Conservation (phyloP, 2,797 vertebrate genomes). For the Falco peregrinus region DNA sequence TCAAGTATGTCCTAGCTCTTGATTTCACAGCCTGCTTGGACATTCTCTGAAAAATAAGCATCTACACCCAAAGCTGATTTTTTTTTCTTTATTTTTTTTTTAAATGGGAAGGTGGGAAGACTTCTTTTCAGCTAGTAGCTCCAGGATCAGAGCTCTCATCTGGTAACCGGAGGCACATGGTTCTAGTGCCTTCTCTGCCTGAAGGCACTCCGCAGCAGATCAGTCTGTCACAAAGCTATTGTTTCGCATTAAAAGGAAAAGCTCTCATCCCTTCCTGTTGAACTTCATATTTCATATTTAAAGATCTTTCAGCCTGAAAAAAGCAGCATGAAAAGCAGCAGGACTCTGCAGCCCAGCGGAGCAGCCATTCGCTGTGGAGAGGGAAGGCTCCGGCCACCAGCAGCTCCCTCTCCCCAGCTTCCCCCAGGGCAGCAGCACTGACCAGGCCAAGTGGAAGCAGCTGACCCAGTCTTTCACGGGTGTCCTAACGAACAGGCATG, state of each 20-base stretch:
- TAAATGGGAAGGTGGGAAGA: not conserved
- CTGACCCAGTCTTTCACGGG: not conserved
- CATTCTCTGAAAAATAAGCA: not conserved
- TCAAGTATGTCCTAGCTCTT: not conserved
- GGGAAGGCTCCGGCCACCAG: not conserved
- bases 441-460: not conserved
- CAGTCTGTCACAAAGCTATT: not conserved
- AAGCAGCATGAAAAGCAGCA: not conserved
- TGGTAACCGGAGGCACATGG: not conserved
- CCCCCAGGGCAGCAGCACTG: not conserved
- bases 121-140: not conserved
- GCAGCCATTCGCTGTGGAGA: not conserved
- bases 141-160: not conserved
- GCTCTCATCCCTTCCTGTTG: not conserved
- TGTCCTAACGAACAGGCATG: not conserved
- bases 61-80: not conserved
- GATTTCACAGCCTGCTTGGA: not conserved
- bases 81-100: not conserved
- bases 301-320: not conserved
- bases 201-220: not conserved
- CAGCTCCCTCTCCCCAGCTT: not conserved
- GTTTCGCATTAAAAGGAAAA: not conserved
- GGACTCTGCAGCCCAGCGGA: not conserved
- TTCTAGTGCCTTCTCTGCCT: not conserved
- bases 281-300: fast-evolving